Percentiles rank a stretch among this genome's conserved stretches.
phyloP scores from a whole-genome alignment of 2,888 invertebrate species.

The Drosophila borealis region DNA sequence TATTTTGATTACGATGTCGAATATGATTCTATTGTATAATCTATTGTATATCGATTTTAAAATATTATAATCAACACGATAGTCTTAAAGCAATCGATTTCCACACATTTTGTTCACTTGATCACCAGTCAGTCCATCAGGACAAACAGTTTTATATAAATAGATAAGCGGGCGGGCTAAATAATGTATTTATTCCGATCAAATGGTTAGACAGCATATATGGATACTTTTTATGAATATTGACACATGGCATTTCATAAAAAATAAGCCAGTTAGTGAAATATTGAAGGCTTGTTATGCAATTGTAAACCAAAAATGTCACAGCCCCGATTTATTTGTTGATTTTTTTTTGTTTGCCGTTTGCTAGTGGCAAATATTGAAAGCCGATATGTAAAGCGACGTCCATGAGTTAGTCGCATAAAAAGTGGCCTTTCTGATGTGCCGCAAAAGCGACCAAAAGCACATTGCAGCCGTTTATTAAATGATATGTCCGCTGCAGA shows the following conservation, averaged over 20 bases:
- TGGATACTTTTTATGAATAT: slow-evolving; percentile 13
- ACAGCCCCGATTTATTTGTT: slow-evolving; percentile 21
- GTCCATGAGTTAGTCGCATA: slow-evolving; percentile 26
- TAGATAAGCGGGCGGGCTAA: no score
- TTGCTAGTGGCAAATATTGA: slow-evolving; percentile 33
- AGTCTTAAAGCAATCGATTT: no score
- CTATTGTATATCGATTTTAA: no score
- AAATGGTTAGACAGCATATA: background rate
- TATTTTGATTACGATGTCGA: no score
- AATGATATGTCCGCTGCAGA: slow-evolving; percentile 38
- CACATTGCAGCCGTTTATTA: slow-evolving; percentile 54
- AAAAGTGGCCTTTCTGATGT: slow-evolving; percentile 31
- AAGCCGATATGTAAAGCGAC: slow-evolving; percentile 48
- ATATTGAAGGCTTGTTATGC: slow-evolving; percentile 27
- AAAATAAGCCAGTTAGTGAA: slow-evolving; percentile 25
- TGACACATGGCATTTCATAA: background rate
- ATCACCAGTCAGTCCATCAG: no score
- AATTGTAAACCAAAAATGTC: slow-evolving; percentile 30
- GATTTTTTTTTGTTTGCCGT: slow-evolving; percentile 5
- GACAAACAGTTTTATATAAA: no score
- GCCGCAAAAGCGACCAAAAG: slow-evolving; percentile 41
- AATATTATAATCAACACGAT: no score
- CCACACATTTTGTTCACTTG: no score
- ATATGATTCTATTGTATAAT: no score
- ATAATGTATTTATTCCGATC: background rate